A percentile compares a stretch with the other conserved stretches of the same genome.
Conservation (phyloP, 2,113 vertebrate species). For the Siphamia tubifer region DNA sequence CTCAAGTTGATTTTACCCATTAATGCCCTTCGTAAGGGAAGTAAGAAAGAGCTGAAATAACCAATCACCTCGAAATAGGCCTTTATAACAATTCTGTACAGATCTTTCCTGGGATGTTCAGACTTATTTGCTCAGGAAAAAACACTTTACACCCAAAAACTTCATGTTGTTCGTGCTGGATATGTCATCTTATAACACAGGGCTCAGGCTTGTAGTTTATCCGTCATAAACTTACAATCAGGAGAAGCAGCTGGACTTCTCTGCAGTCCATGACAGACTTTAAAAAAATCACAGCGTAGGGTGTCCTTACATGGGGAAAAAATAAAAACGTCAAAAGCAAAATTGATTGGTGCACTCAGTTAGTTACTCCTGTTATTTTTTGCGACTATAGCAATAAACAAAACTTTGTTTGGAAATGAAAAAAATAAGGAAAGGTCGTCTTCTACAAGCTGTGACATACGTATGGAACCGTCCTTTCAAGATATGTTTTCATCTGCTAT, state of each 20-base stretch:
- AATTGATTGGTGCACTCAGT: background rate
- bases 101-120: background rate
- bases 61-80: background rate
- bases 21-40: background rate
- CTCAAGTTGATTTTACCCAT: background rate
- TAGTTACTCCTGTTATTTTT: conserved; percentile 1
- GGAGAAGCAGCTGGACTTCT: background rate
- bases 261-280: no score
- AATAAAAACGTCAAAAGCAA: no score
- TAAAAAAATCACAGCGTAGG: no score
- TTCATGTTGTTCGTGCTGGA: background rate
- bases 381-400: background rate
- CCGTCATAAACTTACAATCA: background rate
- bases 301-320: no score
- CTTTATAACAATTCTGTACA: conserved; percentile 27
- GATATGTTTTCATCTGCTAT: background rate
- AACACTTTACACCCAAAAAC: background rate
- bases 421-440: background rate
- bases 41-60: background rate
- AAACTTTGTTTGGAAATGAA: background rate
- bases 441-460: background rate
- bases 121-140: background rate
- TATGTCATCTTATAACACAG: background rate
- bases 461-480: background rate
- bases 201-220: background rate